A percentile compares a stretch with the other conserved stretches of the same genome.
These are phyloP conservation scores for Nicator chloris DNA, from an alignment of 2,113 vertebrate species.

Conservation along the genomic window DNA sequence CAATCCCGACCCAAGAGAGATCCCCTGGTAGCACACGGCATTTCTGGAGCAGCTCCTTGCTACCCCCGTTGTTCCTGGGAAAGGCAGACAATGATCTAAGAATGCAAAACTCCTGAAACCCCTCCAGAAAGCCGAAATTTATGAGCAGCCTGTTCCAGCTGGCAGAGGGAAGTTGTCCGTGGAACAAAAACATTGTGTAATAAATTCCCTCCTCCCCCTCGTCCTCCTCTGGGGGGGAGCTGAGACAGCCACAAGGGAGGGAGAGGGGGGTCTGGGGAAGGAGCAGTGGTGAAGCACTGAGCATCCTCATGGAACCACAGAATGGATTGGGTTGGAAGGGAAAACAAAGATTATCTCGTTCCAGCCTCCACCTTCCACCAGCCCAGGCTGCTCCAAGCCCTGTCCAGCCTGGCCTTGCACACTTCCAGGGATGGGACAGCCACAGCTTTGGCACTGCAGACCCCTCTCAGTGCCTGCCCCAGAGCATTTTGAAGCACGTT, in stretches of 20 bases:
- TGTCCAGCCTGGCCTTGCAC: neutral
- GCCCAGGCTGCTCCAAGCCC: neutral
- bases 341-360: neutral
- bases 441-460: neutral
- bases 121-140: slow-evolving; percentile 30
- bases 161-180: neutral
- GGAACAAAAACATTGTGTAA: slow-evolving; percentile 42
- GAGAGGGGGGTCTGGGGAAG: rapidly evolving
- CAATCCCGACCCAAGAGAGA: neutral
- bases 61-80: neutral
- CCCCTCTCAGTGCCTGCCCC: rapidly evolving
- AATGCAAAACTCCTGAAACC: slow-evolving; percentile 18
- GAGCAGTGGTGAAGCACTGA: neutral
- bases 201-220: neutral
- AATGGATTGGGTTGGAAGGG: neutral
- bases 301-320: neutral
- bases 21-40: neutral
- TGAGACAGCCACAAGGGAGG: neutral
- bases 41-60: neutral
- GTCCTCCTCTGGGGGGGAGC: neutral
- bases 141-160: slow-evolving; percentile 35
- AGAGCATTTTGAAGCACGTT: neutral
- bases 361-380: neutral
- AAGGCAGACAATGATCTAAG: slow-evolving; percentile 39
- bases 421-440: neutral